Evolutionary conservation across 2,113 vertebrate species (phyloP), one percentile per base, ranked within the genome.

Genomic region (Dromaius novaehollandiae): DNA sequence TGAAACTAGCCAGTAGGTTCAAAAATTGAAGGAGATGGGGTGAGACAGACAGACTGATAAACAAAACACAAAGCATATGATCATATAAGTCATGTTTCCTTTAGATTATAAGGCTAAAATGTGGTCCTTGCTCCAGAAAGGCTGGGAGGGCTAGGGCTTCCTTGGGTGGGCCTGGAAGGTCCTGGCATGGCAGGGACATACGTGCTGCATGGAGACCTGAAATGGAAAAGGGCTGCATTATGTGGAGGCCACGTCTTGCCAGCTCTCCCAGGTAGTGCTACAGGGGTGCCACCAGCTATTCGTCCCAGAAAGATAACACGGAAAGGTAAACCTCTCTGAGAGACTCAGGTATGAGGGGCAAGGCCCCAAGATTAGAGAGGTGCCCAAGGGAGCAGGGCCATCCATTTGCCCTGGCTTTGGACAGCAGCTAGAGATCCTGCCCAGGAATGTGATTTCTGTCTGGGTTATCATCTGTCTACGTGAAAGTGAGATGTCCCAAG

Each of bases 181-280:
- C 32, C 56, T 60, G 38, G 22, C 0, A 0, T 9, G 13, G 4
- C 1, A 8, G n/a, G 7, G 32, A 25, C 0, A 1, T 2, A 26
- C 25, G 13, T 56, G 55, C 13, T 56, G 55, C 17, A 9, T 56
- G 55, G 55, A 34, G 3, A 55, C 7, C 51, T 11, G 4, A 32
- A 46, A 51, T 22, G 36, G 8, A 30, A 3, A 28, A 38, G 24
- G 13, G 61, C 61, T 75, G n/a, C 16, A 0, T 50, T 50, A n/a
- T 44, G 26, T 3, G 6, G 6, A 15, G 34, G 28, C 15, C 25
- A 2, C 42, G 11, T 48, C 73, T 42, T 2, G 12, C 40, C 13
- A 56, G 55, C 28, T 30, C 15, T 30, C 28, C 28, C 14, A 8
- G 15, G 28, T 56, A 16, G 15, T 56, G 53, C 55, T 56, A 32